Percentiles rank a stretch among this genome's conserved stretches.
Conservation (phyloP, 2,888 invertebrate genomes). For the Pristionchus exspectatus region DNA sequence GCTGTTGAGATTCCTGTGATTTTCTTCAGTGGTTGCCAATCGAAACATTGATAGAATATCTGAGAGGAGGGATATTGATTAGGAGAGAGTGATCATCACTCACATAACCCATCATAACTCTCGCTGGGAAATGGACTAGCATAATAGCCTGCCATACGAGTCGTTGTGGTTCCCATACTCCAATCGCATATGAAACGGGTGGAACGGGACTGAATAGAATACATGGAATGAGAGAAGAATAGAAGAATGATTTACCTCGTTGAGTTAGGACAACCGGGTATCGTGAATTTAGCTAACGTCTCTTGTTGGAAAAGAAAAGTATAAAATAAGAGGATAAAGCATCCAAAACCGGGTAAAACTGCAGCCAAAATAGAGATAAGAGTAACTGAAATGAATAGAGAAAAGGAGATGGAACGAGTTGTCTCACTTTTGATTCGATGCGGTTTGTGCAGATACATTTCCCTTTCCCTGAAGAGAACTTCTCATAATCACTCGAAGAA, state of each 20-base stretch:
- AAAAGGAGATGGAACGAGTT: background rate
- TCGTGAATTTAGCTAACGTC: slow-evolving; percentile 10
- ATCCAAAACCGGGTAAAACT: slow-evolving; percentile 76
- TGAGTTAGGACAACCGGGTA: slow-evolving; percentile 47
- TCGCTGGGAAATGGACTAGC: slow-evolving; percentile 73
- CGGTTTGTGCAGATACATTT: slow-evolving; percentile 9
- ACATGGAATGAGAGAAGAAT: background rate
- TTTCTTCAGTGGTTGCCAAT: slow-evolving; percentile 28
- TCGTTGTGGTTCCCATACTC: slow-evolving; percentile 77
- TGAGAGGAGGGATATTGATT: background rate
- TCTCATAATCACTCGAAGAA: background rate
- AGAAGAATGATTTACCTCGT: slow-evolving; percentile 1
- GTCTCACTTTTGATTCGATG: slow-evolving; percentile 43
- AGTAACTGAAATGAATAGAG: slow-evolving; percentile 59
- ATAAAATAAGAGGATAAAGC: slow-evolving; percentile 79
- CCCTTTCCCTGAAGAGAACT: background rate
- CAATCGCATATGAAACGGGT: slow-evolving; percentile 76
- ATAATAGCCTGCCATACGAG: slow-evolving; percentile 76
- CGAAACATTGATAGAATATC: slow-evolving; percentile 44
- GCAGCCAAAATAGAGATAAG: slow-evolving; percentile 70
- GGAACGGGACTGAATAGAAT: slow-evolving; percentile 70
- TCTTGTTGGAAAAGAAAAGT: slow-evolving; percentile 38
- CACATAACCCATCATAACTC: slow-evolving; percentile 62
- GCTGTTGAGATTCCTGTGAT: background rate
- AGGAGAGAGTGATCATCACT: background rate